Conservation (phyloP, 2,888 invertebrate species). For the Machimus atricapillus region DNA sequence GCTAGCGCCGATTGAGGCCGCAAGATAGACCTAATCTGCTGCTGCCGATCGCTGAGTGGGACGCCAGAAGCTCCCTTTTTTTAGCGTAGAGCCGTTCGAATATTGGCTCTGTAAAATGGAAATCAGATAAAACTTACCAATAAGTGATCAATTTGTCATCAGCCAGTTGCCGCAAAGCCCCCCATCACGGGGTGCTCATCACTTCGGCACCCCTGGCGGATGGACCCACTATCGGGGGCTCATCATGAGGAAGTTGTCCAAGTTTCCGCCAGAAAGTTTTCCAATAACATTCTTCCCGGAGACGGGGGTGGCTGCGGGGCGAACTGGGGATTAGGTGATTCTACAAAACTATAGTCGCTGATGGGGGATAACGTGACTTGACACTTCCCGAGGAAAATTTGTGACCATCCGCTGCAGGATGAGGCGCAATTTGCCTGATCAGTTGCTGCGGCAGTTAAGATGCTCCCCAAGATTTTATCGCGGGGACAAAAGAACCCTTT, state of each 20-base stretch:
- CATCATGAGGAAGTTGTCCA: not conserved
- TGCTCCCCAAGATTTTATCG: not conserved
- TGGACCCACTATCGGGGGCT: not conserved
- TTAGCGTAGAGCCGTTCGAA: not conserved
- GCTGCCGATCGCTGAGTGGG: not conserved
- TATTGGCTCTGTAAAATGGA: not conserved
- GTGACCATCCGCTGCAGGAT: not conserved
- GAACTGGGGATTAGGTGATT: not conserved
- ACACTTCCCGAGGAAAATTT: not conserved
- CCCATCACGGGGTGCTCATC: constrained; percentile 3
- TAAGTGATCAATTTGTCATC: constrained; percentile 36
- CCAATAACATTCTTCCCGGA: constrained; percentile 17
- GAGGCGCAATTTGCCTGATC: not conserved
- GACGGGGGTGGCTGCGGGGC: not conserved
- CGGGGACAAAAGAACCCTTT: not conserved
- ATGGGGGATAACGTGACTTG: not conserved
- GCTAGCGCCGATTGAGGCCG: constrained; percentile 15
- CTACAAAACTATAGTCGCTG: not conserved
- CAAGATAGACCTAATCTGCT: not conserved
- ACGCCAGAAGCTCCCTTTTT: not conserved
- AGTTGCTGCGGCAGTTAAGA: constrained; percentile 8
- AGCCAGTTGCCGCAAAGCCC: constrained; percentile 7
- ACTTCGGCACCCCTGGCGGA: constrained; percentile 11
- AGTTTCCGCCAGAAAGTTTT: not conserved
- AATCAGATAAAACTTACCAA: constrained; percentile 28